Base-by-base conservation (phyloP, 2,888 invertebrate genomes). In the Koerneria pararmatus region DNA sequence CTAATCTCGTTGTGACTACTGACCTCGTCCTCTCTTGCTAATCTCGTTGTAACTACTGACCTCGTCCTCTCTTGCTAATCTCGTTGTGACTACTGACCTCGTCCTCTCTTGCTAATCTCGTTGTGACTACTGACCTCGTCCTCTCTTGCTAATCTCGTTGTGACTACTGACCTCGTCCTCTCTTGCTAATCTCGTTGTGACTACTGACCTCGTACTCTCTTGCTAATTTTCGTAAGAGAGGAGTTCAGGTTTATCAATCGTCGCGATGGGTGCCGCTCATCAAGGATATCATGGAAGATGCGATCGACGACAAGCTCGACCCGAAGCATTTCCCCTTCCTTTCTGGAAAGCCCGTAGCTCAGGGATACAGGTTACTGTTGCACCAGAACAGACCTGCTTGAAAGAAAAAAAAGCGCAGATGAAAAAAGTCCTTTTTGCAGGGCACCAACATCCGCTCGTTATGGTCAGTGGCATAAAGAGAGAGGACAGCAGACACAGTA, bases 381-480 rank as follows among this genome's bases (percentile, higher is more conserved):
- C 41, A 58, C 29, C 51, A 60, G 22, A 11, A 27, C 24, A 51
- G 51, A 51, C 6, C 8, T 6, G 8, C 8, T 22, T 22, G 22
- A 48, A 60, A 1, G 0, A 15, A 11, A 22, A 34, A 32, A 5
- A 15, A 22, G 3, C 8, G 2, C 24, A n/a, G n/a, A n/a, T n/a
- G 48, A 48, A n/a, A 32, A 60, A 11, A 22, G n/a, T 48, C 46
- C 46, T 5, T 34, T 41, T 60, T 79, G 51, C 41, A 78, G 80
- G 27, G 81, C 80, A 6, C 80, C 82, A 24, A 76, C 79, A 4
- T 80, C 80, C 24, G 81, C 81, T 31, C 90, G 98, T 51, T 98
- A 98, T 83, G 97, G 97, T 19, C 95, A 97, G 82, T 98, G 98
- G 97, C 97, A 98, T 85, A 95, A 95, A 86, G 95, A 97, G 80